These are phyloP conservation scores for Drosophila sordidula DNA, from an alignment of 2,888 invertebrate species.

Conservation along the genomic window DNA sequence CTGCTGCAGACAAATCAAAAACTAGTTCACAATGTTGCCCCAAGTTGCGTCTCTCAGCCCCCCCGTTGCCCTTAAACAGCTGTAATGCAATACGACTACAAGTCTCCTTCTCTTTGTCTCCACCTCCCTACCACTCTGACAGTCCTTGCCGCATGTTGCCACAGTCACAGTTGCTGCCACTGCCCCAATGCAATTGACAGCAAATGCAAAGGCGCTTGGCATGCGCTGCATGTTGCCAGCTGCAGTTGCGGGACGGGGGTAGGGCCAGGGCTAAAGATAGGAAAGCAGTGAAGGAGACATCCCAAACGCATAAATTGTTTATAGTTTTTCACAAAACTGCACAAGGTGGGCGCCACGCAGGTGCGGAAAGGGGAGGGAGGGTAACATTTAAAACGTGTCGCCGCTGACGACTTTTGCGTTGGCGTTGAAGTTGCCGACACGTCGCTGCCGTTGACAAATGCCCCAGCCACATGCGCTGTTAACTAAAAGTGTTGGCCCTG, in stretches of 20 bases:
- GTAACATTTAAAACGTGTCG: constrained; percentile 53
- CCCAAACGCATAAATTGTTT: constrained; percentile 78
- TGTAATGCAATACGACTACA: constrained; percentile 60
- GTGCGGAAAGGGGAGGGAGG: constrained; percentile 7
- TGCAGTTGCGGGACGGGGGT: constrained; percentile 1
- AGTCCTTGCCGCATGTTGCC: constrained; percentile 14
- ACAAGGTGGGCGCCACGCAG: constrained; percentile 40
- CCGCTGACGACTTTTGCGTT: constrained; percentile 56
- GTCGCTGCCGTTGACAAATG: constrained; percentile 75
- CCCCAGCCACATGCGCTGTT: constrained; percentile 73
- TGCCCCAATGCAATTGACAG: constrained; percentile 64
- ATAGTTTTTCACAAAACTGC: constrained; percentile 56
- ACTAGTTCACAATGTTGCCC: constrained; percentile 67
- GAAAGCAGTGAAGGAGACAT: constrained; percentile 48
- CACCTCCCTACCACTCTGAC: background rate
- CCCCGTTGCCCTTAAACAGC: constrained; percentile 21
- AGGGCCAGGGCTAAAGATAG: background rate
- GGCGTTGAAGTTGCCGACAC: constrained; percentile 77
- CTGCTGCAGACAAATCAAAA: constrained; percentile 65
- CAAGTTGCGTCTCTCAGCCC: background rate
- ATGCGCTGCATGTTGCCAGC: constrained; percentile 65
- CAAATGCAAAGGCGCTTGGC: constrained; percentile 75
- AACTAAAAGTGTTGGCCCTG: constrained; percentile 68
- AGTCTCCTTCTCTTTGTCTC: constrained; percentile 8
- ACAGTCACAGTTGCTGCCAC: constrained; percentile 31